These are phyloP conservation scores for Poeciliopsis paucimaculata DNA, from an alignment of 2,797 vertebrate genomes.

Conservation along the genomic window DNA sequence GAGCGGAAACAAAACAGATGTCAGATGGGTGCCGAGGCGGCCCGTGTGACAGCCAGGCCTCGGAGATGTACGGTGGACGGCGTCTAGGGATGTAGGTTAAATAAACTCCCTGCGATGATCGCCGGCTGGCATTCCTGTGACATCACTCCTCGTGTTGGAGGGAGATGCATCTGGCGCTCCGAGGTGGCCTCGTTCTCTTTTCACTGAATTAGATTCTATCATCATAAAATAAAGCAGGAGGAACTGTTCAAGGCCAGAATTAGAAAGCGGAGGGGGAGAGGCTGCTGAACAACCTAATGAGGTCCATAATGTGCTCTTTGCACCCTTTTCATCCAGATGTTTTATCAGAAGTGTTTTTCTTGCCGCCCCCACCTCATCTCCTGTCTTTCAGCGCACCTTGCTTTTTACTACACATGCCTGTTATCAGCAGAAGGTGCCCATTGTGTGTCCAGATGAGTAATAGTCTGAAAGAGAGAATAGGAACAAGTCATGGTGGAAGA, in stretches of 20 bases:
- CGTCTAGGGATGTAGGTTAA: conserved; percentile 68
- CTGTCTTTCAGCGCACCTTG: conserved; percentile 68
- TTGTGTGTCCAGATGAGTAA: conserved; percentile 71
- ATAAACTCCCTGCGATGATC: conserved; percentile 60
- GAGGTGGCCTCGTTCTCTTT: conserved; percentile 47
- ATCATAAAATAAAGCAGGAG: conserved; percentile 50
- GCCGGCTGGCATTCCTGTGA: conserved; percentile 48
- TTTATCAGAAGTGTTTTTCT: conserved; percentile 48
- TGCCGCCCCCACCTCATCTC: conserved; percentile 54
- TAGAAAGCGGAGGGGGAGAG: conserved; percentile 18
- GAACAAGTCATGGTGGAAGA: conserved; percentile 66
- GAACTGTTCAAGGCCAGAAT: conserved; percentile 45
- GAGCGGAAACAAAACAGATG: conserved; percentile 73
- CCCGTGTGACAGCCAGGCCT: conserved; percentile 61
- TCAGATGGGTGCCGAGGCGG: conserved; percentile 49
- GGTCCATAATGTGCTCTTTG: conserved; percentile 32
- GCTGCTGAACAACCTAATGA: conserved; percentile 34
- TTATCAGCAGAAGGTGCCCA: conserved; percentile 67
- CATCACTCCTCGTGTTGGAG: conserved; percentile 44
- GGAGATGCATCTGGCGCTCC: conserved; percentile 49
- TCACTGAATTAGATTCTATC: conserved; percentile 46
- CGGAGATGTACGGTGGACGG: conserved; percentile 61
- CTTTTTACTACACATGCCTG: conserved; percentile 64
- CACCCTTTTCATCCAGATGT: conserved; percentile 63
- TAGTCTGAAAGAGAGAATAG: conserved; percentile 47